Percentiles rank a stretch among this genome's conserved stretches.
These are phyloP conservation scores for Perdita meconis DNA, from an alignment of 2,888 invertebrate species.

Conservation along the genomic window DNA sequence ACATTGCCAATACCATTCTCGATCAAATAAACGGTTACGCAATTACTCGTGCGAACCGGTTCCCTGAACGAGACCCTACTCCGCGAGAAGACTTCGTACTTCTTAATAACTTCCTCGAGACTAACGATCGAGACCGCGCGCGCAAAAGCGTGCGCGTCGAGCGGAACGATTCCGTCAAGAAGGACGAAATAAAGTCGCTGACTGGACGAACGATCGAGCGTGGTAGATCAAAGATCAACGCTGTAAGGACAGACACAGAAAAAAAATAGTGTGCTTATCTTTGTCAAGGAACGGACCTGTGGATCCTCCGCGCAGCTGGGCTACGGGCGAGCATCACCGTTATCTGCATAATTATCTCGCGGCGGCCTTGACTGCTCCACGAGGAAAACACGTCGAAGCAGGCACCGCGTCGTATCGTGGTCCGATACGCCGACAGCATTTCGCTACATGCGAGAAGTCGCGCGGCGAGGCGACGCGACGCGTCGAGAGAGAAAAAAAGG, in stretches of 20 bases:
- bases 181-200: background rate
- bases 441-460: slow-evolving; percentile 23
- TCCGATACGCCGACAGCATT: slow-evolving; percentile 48
- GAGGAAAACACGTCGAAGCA: slow-evolving; percentile 55
- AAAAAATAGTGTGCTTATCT: slow-evolving; percentile 38
- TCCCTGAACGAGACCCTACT: slow-evolving; percentile 29
- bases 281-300: slow-evolving; percentile 67
- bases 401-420: slow-evolving; percentile 54
- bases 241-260: slow-evolving; percentile 21
- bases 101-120: slow-evolving; percentile 9
- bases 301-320: slow-evolving; percentile 57
- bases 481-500: background rate
- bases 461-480: slow-evolving; percentile 20
- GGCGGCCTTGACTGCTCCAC: slow-evolving; percentile 63
- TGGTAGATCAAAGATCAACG: slow-evolving; percentile 37
- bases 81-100: slow-evolving; percentile 10
- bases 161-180: background rate
- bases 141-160: background rate
- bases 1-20: slow-evolving; percentile 34
- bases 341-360: slow-evolving; percentile 64
- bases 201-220: background rate
- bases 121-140: background rate
- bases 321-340: slow-evolving; percentile 54
- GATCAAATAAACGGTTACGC: slow-evolving; percentile 49
- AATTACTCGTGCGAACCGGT: slow-evolving; percentile 56